Base-by-base conservation (phyloP, 1,140 invertebrate species). In the Euborellia annulipes region DNA sequence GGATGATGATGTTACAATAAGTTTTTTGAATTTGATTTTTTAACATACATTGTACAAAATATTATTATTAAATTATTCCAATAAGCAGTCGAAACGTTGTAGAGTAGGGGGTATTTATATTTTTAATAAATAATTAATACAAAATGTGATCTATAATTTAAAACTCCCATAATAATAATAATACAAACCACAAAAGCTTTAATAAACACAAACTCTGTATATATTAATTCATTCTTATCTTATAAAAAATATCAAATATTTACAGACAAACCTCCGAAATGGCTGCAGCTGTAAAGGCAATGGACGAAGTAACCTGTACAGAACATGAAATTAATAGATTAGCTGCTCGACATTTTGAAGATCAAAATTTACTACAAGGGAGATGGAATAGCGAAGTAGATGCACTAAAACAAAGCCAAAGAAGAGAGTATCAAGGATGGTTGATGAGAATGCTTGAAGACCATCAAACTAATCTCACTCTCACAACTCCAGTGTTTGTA, bases 261-360 rank as follows among this genome's bases (percentile, higher is more conserved):
- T 60, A 4, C 50, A 81, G 78, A 53, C 83, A 87, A 66, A 76
- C 74, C 3, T 66, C 77, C 53, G 85, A 90, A 64, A 86, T 89
- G 72, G 73, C 78, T 50, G 65, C 76, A 47, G 78, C 84, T 20
- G 67, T 89, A 36, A 64, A 76, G 52, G 66, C 72, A 49, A 56
- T 82, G 49, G 63, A 76, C 60, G 23, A 27, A 27, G 58, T 65
- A n/a, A 67, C 68, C 13, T 76, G 72, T 8, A 80, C 76, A 1
- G 83, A 88, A 62, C 75, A 75, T 48, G 76, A 85, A 48, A 82
- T 88, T 37, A 88, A 85, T 59, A 64, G 72, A 19, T 66, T 88
- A 51, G 79, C 81, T 2, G 71, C 71, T n/a, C 62, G 69, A 46
- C 82, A 87, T 55, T 79, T 85, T 62, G 82, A 86, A 57, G 76